Evolutionary conservation across 23 tunicate species (phyloP).

Genomic region (Trididemnum clinides): DNA sequence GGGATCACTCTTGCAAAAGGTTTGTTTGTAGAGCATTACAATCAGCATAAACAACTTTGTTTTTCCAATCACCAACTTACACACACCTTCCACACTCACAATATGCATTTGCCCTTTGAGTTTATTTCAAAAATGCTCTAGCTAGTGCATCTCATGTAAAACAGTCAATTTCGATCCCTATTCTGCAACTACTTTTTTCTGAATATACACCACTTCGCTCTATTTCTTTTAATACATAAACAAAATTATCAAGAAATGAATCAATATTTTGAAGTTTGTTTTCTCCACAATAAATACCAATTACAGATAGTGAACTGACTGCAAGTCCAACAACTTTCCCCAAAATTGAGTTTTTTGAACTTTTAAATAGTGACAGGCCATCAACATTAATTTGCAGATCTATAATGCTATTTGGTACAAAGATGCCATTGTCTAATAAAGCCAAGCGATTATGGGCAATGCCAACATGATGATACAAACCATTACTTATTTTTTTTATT

Average conservation of each 20-base stretch:
- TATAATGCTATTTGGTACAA: too few species aligned
- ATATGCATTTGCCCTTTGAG: conserved; percentile 39
- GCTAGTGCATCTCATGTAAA: conserved; percentile 60
- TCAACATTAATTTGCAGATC: conserved; percentile 48
- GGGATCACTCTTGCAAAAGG: conserved; percentile 19
- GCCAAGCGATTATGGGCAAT: background rate
- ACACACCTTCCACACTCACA: conserved; percentile 43
- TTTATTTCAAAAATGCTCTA: conserved; percentile 37
- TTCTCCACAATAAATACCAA: conserved; percentile 42
- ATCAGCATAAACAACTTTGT: conserved; percentile 41
- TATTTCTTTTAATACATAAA: conserved; percentile 19
- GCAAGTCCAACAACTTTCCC: background rate
- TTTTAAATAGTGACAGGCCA: conserved; percentile 56
- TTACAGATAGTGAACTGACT: conserved; percentile 13
- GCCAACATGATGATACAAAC: conserved; percentile 44
- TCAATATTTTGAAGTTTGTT: conserved; percentile 28
- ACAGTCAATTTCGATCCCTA: background rate
- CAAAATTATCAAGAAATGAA: conserved; percentile 46
- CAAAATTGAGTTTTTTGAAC: conserved; percentile 41
- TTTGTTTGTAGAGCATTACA: background rate
- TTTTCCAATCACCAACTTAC: conserved; percentile 39
- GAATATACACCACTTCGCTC: background rate
- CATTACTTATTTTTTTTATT: conserved; percentile 4
- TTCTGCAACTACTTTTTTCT: background rate
- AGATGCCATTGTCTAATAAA: background rate